Evolutionary conservation across 2,888 invertebrate species (phyloP).

Genomic region (Siphonodentalium dalli): DNA sequence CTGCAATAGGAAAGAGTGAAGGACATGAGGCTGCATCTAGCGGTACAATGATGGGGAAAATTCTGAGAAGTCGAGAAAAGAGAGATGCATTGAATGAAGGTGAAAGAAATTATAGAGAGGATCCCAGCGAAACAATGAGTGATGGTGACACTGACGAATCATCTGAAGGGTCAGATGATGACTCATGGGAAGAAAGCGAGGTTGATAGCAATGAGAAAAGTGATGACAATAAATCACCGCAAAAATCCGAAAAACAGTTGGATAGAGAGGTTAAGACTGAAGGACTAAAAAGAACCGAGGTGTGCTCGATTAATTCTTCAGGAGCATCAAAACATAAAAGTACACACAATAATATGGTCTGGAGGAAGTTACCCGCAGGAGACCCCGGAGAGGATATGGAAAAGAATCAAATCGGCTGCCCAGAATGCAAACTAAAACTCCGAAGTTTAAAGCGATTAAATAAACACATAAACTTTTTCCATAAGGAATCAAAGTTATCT

Average conservation of each 20-base stretch:
- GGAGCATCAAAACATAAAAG: too few species aligned
- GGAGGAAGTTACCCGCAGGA: background rate
- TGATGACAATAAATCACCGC: slow-evolving; percentile 3
- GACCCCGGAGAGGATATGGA: background rate
- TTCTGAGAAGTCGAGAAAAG: background rate
- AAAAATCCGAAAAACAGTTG: slow-evolving; percentile 10
- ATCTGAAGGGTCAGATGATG: slow-evolving; percentile 27
- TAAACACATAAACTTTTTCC: slow-evolving; percentile 38
- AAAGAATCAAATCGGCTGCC: slow-evolving; percentile 25
- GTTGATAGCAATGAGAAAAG: slow-evolving; percentile 17
- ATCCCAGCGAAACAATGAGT: slow-evolving; percentile 10
- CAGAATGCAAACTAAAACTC: slow-evolving; percentile 37
- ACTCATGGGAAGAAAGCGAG: slow-evolving; percentile 28
- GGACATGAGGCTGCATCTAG: slow-evolving; percentile 24
- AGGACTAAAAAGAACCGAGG: slow-evolving; percentile 10
- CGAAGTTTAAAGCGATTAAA: slow-evolving; percentile 27
- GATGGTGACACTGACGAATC: slow-evolving; percentile 14
- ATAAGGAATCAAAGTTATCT: slow-evolving; percentile 27
- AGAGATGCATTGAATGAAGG: slow-evolving; percentile 2
- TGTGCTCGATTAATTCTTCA: background rate
- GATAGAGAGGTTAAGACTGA: slow-evolving; percentile 11
- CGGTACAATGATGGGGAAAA: slow-evolving; percentile 16
- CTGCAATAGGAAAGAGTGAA: slow-evolving; percentile 25
- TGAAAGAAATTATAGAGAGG: slow-evolving; percentile 12
- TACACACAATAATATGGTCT: too few species aligned